Evolutionary conservation across 2,888 invertebrate genomes (phyloP), one percentile per base, ranked within the genome.

Genomic region (Steinernema hermaphroditum): DNA sequence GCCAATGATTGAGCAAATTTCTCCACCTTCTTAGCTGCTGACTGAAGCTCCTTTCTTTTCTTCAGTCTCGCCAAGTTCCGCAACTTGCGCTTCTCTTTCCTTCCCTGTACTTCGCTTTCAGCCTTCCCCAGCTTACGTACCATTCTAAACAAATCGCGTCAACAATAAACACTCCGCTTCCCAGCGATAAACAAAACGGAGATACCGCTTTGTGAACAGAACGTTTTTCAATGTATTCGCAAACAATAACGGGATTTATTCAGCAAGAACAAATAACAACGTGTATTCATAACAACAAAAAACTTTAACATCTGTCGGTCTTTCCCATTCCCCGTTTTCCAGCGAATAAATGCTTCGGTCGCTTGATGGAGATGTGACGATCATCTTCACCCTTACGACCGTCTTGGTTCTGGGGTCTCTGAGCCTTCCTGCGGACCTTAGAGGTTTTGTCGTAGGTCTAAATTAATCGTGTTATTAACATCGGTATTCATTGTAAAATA

Each of bases 281-380:
- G 62, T 68, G 1, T 22, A 24, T 44, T 29, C 41, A 69, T 69
- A 50, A 74, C 70, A 74, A 72, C 69, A 37, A 34, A 41, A 46
- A 46, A 54, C 72, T 37, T 83, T 81, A 98, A 89, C 97, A 91
- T 70, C 96, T 89, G 88, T 94, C 93, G 0, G 96, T 94, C 89
- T 96, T 96, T 84, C 97, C 97, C 77, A 91, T 89, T 50, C 93
- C 93, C 70, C 97, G 91, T 88, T 98, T 98, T 80, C 98, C 98
- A 46, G 94, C 88, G 89, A 92, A 97, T 89, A 99, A 89, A 90
- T 99, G 98, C 87, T 92, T 94, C 0, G 98, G 98, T 91, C 92
- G 95, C 90, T 94, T 93, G 78, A 91, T 93, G 32, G 93, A 93
- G 87, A 98, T 95, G 88, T 94, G 94, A 34, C 83, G 79, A 89